Evolutionary conservation across 2,888 invertebrate genomes (phyloP).

Genomic region (Ennomos quercinarius): DNA sequence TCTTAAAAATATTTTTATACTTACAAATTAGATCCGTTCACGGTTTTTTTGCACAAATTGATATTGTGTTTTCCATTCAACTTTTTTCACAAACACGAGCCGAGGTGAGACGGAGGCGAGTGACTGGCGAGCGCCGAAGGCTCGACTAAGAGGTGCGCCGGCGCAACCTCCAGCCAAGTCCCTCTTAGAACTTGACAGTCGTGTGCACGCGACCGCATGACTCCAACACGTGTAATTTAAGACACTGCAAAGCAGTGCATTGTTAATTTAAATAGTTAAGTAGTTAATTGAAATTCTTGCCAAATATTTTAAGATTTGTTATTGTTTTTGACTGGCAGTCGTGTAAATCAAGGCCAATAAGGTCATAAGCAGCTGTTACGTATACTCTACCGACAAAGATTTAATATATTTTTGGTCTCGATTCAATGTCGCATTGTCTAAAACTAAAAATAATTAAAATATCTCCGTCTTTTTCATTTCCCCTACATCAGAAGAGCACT

Average conservation of each 20-base stretch:
- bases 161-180: constrained; percentile 49
- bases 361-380: no score
- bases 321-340: no score
- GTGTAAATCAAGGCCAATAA: no score
- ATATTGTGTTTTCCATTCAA: constrained; percentile 46
- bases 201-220: constrained; percentile 16
- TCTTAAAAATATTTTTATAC: constrained; percentile 3
- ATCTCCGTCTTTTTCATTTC: no score
- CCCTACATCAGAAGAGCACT: no score
- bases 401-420: no score
- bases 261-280: background rate
- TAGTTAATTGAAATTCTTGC: no score
- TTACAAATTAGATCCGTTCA: constrained; percentile 22
- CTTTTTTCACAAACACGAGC: constrained; percentile 34
- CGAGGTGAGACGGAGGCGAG: constrained; percentile 47
- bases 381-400: no score
- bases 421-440: no score
- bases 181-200: constrained; percentile 49
- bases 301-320: no score
- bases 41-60: constrained; percentile 7
- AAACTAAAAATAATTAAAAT: no score
- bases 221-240: constrained; percentile 16
- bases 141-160: constrained; percentile 59
- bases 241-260: constrained; percentile 1
- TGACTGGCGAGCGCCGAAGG: constrained; percentile 52